phyloP scores from a whole-genome alignment of 1,140 invertebrate genomes.

The Heliconius melpomene region DNA sequence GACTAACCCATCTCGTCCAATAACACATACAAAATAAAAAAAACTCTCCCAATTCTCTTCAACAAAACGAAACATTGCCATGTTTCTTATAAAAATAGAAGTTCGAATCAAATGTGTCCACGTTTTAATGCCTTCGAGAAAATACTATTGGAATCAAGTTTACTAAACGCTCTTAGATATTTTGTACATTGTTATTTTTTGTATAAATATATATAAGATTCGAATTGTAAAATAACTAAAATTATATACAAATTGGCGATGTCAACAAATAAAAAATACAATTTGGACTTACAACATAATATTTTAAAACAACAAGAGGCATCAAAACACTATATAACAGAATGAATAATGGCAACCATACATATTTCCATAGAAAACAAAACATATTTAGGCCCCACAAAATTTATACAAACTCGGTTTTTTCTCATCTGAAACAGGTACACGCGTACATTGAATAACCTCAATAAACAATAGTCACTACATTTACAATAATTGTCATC shows the following conservation, averaged over 20 bases:
- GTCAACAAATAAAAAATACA: not conserved
- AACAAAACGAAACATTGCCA: not conserved
- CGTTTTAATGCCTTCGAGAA: constrained; percentile 13
- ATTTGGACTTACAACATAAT: not conserved
- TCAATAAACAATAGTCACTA: constrained; percentile 65
- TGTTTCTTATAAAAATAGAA: constrained; percentile 31
- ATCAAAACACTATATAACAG: not conserved
- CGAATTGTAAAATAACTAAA: not conserved
- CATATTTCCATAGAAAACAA: not conserved
- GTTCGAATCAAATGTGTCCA: constrained; percentile 14
- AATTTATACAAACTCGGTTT: constrained; percentile 53
- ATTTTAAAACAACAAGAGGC: constrained; percentile 1
- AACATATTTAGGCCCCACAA: constrained; percentile 64
- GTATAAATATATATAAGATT: constrained; percentile 19
- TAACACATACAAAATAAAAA: constrained; percentile 12
- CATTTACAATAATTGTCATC: constrained; percentile 52
- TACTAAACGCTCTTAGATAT: constrained; percentile 27
- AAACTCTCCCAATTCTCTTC: not conserved
- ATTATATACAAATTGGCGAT: not conserved
- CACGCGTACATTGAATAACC: constrained; percentile 70
- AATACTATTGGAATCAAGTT: not conserved
- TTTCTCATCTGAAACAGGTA: constrained; percentile 62
- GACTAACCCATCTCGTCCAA: not conserved
- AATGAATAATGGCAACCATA: not conserved
- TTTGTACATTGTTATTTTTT: constrained; percentile 30